Percentiles rank a stretch among this genome's conserved stretches.
These are phyloP conservation scores for Papilio polytes DNA, from an alignment of 1,140 invertebrate species.

Conservation along the genomic window DNA sequence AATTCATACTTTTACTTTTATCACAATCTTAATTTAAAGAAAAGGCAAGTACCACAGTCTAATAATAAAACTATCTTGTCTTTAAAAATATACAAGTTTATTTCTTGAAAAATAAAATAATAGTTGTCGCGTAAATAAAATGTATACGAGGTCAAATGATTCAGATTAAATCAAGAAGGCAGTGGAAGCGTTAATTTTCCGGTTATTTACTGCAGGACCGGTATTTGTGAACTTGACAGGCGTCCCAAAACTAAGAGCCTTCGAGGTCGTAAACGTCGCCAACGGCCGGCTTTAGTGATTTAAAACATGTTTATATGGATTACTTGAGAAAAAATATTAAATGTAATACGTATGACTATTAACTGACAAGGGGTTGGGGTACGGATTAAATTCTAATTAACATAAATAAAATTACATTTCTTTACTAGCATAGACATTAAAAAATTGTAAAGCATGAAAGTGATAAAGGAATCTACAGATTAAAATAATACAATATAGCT, in stretches of 20 bases:
- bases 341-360: constrained; percentile 73
- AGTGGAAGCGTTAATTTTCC: constrained; percentile 58
- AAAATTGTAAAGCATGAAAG: neutral
- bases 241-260: constrained; percentile 74
- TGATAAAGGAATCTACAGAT: neutral
- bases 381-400: neutral
- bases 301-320: constrained; percentile 82
- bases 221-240: constrained; percentile 57
- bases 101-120: neutral
- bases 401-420: no score
- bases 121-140: neutral
- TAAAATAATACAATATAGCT: neutral
- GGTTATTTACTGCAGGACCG: constrained; percentile 68
- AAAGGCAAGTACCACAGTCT: no score
- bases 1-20: no score
- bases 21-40: no score
- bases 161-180: constrained; percentile 29
- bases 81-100: neutral
- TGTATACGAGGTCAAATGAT: constrained; percentile 16
- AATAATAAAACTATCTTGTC: neutral
- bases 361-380: neutral
- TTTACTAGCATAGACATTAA: neutral
- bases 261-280: constrained; percentile 77
- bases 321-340: constrained; percentile 78
- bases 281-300: constrained; percentile 80